Base-by-base conservation (phyloP, 2,888 invertebrate species). In the Andrena minutula region DNA sequence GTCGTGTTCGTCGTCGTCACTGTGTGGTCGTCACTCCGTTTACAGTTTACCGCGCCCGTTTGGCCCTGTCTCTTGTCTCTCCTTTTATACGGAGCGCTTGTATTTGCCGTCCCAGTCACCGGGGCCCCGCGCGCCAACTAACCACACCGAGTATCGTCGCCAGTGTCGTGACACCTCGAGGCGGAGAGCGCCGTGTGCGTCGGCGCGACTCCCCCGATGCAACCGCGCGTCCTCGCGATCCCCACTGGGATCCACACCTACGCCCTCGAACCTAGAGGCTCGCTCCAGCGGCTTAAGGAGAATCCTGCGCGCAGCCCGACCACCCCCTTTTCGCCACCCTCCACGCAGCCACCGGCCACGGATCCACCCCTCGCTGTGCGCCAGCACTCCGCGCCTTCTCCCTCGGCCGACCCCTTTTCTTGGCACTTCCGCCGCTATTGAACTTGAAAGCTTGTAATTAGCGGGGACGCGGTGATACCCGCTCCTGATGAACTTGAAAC, bases 81-180 rank as follows among this genome's bases (percentile, higher is more conserved):
- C 74, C 72, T 82, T 84, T 77, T 80, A 83, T 87, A 83, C 87
- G 75, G 74, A 86, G 75, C 70, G 83, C 82, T 87, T 90, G 84
- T 90, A 87, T 86, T 81, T 90, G 89, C 90, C 92, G 93, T 93
- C 92, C 92, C 92, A 92, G 90, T 94, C 93, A 92, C 90, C 92
- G 93, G 93, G 94, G 92, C 92, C 94, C 92, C 93, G 93, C 93
- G 93, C 94, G 93, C 92, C 92, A 94, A 94, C 94, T 94, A 93
- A 94, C 92, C 92, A 89, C 90, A 91, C 92, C 90, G 92, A 92
- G 90, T 91, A 90, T 92, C 88, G 78, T 83, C 41, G 41, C 41
- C 0, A 41, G 41, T 12, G 12, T 41, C 61, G 56, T 53, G 69
- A 74, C 79, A 79, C 82, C 79, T 88, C 89, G 82, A 86, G 75